Base-by-base conservation (phyloP, 2,888 invertebrate species). In the Petrolisthes manimaculis region DNA sequence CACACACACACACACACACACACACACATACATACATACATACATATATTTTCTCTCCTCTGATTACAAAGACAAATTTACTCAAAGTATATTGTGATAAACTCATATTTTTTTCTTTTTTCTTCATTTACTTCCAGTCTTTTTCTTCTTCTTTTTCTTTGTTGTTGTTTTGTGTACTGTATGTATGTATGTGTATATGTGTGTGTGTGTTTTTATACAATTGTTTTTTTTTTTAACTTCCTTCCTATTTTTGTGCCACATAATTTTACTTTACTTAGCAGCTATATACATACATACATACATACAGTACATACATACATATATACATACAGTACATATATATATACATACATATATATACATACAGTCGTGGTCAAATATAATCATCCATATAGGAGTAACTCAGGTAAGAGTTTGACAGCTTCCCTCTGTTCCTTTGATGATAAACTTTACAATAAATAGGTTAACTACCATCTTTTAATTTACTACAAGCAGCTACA, bases 1-100 rank as follows among this genome's bases (percentile, higher is more conserved):
- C 61, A 82, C 61, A 82, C 56, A 82, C 56, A 82, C 56, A 61
- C 56, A 82, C 56, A 82, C 56, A 82, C 14, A 82, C 56, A 82
- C 56, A 61, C 56, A 82, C 61, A 82, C 56, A 82, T 55, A 82
- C 56, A 82, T 61, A 82, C 56, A 82, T 82, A 82, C n/a, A 74
- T 74, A 74, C 18, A 61, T 61, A 61, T 3, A 61, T 61, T 12
- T 61, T 12, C 18, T 37, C 37, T 37, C 37, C 74, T n/a, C 74
- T 61, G 9, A 61, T 61, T 61, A 61, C 14, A 12, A 14, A 8
- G 8, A 61, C 9, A 8, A 61, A 14, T 61, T 8, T 14, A 12
- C 14, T 12, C 14, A 2, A 14, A 67, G 12, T 67, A 12, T 18
- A 14, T 18, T 14, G 12, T 67, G 12, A 67, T 67, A 18, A 14